Evolutionary conservation across 2,113 vertebrate genomes (phyloP).

Genomic region (Meriones unguiculatus): DNA sequence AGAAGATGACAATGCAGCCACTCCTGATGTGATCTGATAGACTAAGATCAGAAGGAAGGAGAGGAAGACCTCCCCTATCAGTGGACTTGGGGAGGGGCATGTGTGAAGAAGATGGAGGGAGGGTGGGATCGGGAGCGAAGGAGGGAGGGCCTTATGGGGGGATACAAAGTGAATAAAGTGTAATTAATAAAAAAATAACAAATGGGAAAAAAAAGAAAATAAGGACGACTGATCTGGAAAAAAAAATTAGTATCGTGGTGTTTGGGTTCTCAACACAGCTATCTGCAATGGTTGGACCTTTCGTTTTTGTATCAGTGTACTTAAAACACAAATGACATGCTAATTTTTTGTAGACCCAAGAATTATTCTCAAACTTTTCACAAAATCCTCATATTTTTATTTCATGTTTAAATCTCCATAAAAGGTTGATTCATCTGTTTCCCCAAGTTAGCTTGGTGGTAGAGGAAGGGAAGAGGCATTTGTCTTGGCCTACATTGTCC

Average conservation of each 20-base stretch:
- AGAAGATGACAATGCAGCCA: too few species aligned
- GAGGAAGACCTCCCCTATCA: too few species aligned
- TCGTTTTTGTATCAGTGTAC: background rate
- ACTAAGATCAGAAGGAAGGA: too few species aligned
- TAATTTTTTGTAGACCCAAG: background rate
- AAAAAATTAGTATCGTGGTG: conserved; percentile 5
- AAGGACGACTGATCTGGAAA: background rate
- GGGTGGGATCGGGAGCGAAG: too few species aligned
- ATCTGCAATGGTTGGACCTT: conserved; percentile 14
- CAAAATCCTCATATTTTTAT: conserved; percentile 28
- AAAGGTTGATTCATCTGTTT: conserved; percentile 44
- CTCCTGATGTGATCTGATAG: too few species aligned
- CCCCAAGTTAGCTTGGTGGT: background rate
- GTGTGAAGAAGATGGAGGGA: too few species aligned
- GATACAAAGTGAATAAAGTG: too few species aligned
- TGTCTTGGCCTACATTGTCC: conserved; percentile 73
- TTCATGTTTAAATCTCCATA: conserved; percentile 53
- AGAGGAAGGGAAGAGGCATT: background rate
- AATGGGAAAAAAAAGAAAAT: too few species aligned
- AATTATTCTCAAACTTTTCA: background rate
- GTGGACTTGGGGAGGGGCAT: too few species aligned
- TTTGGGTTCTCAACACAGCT: background rate
- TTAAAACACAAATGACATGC: conserved; percentile 2
- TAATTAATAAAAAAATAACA: too few species aligned
- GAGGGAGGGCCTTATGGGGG: too few species aligned